phyloP scores from a whole-genome alignment of 2,113 vertebrate species.

The Nibea albiflora region DNA sequence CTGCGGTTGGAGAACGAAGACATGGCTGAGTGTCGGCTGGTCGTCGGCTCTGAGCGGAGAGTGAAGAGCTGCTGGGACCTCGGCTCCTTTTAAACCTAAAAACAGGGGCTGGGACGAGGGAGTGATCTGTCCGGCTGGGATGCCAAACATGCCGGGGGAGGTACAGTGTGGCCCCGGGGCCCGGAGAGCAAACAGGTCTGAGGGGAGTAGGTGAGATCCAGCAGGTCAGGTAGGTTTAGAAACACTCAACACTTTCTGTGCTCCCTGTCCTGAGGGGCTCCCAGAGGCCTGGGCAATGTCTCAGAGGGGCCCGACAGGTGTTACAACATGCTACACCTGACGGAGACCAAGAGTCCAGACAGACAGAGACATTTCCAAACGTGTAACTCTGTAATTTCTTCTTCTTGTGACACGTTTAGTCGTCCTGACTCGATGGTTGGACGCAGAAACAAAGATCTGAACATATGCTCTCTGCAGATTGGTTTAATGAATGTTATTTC shows the following conservation, averaged over 20 bases:
- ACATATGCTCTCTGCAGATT: no score
- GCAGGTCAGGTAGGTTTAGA: constrained; percentile 4
- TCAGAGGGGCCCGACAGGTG: neutral
- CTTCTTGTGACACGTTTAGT: no score
- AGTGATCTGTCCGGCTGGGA: neutral
- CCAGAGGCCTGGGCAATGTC: fast-evolving
- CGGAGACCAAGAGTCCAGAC: neutral
- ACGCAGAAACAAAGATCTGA: no score
- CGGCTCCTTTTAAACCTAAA: neutral
- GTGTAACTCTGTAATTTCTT: no score
- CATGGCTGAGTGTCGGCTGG: constrained; percentile 23
- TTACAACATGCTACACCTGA: neutral
- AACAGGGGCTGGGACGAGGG: neutral
- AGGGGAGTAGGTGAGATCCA: neutral
- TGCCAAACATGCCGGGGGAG: neutral
- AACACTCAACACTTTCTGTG: neutral
- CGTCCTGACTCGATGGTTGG: no score
- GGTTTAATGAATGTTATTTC: no score
- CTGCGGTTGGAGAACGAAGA: constrained; percentile 42
- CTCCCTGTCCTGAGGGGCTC: neutral
- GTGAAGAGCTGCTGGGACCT: constrained; percentile 15
- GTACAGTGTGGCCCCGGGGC: neutral
- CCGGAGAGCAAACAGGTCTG: neutral
- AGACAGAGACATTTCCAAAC: no score
- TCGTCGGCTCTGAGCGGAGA: constrained; percentile 15